phyloP scores from a whole-genome alignment of 1,140 invertebrate species.

The Aricia agestis region DNA sequence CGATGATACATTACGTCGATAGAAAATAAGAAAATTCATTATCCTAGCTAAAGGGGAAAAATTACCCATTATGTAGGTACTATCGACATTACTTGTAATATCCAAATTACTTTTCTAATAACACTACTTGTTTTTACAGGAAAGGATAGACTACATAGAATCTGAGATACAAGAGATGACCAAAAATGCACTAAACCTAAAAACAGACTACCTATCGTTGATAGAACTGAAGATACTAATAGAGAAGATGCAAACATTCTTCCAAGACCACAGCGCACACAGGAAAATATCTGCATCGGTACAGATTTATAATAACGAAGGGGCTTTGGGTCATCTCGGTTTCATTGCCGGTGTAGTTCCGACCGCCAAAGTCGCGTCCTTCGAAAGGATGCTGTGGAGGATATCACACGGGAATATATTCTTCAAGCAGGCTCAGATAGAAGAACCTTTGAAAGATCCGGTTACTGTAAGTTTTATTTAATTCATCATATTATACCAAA shows the following conservation, averaged over 20 bases:
- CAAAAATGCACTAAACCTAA: constrained; percentile 91
- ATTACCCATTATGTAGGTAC: no score
- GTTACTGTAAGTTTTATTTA: constrained; percentile 80
- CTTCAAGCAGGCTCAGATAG: constrained; percentile 87
- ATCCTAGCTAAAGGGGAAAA: no score
- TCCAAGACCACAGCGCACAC: constrained; percentile 84
- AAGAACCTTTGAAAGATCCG: constrained; percentile 89
- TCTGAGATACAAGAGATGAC: constrained; percentile 92
- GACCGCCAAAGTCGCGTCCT: constrained; percentile 84
- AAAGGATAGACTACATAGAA: constrained; percentile 91
- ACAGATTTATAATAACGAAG: constrained; percentile 85
- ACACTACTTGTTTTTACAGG: constrained; percentile 72
- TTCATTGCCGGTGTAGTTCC: constrained; percentile 81
- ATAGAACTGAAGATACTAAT: constrained; percentile 93
- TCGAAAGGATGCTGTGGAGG: constrained; percentile 91
- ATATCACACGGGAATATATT: constrained; percentile 92
- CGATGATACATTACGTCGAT: no score
- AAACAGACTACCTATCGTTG: constrained; percentile 92
- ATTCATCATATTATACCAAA: no score
- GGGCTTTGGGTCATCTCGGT: constrained; percentile 80
- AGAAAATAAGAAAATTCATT: no score
- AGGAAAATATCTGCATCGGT: constrained; percentile 79
- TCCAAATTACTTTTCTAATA: background rate
- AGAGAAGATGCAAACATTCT: constrained; percentile 92
- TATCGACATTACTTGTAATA: no score